A percentile compares a stretch with the other conserved stretches of the same genome.
These are phyloP conservation scores for Drosophila hawaiiensis DNA, from an alignment of 2,888 invertebrate genomes.

Conservation along the genomic window DNA sequence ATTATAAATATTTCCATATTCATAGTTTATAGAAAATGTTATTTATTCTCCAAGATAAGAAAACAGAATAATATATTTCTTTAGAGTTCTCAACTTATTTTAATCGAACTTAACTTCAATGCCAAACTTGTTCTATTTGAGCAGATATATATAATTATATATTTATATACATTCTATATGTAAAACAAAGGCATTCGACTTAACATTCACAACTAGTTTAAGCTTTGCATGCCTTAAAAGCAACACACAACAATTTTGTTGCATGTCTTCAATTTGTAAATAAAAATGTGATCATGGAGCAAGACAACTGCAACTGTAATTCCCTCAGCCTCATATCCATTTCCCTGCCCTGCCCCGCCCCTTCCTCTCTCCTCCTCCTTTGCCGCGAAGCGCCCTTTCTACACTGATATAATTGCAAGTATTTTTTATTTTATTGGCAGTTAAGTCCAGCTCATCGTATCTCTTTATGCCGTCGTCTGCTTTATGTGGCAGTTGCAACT, in stretches of 20 bases:
- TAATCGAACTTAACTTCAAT: neutral
- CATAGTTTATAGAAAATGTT: no score
- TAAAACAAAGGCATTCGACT: neutral
- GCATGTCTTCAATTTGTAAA: neutral
- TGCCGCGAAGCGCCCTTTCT: neutral
- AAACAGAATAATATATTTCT: neutral
- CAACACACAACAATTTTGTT: no score
- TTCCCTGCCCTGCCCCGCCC: no score
- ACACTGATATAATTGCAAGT: conserved; percentile 23
- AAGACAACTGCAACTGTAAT: neutral
- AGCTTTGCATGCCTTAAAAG: neutral
- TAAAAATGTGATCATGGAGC: conserved; percentile 32
- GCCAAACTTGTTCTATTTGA: no score
- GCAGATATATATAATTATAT: neutral
- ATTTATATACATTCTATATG: neutral
- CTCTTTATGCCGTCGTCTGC: neutral
- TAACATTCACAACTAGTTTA: conserved; percentile 16
- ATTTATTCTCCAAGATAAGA: no score
- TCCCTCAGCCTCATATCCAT: no score
- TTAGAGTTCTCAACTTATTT: neutral
- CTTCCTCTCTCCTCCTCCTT: rapidly evolving
- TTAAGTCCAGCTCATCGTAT: conserved; percentile 31
- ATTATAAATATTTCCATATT: no score
- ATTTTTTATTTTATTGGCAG: conserved; percentile 53
- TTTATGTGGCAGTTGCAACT: conserved; percentile 57